phyloP scores from a whole-genome alignment of 1,140 invertebrate genomes.

The Phymastichus coffea region DNA sequence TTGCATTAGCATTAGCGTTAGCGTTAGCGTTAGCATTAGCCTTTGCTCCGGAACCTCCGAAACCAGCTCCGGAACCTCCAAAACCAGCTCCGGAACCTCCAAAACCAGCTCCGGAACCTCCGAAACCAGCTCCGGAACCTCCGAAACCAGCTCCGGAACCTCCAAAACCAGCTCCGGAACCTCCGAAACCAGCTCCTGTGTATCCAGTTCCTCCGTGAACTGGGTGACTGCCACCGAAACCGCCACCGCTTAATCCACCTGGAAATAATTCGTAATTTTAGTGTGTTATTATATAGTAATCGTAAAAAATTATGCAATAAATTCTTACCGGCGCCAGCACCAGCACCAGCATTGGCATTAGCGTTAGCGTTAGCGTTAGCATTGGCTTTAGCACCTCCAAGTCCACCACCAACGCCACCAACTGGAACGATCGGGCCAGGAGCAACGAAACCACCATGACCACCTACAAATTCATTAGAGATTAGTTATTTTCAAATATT shows the following conservation, averaged over 20 bases:
- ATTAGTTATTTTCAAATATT: too few relatives aligned
- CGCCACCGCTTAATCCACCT: neutral
- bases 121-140: neutral
- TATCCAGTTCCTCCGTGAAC: neutral
- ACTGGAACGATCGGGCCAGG: neutral
- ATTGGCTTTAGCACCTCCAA: neutral
- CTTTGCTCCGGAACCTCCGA: conserved; percentile 1
- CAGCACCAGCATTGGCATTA: neutral
- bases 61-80: conserved; percentile 12
- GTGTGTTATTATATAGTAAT: too few relatives aligned
- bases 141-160: neutral
- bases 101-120: neutral
- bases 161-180: conserved; percentile 13
- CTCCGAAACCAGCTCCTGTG: neutral
- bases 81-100: neutral
- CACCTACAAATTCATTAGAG: too few relatives aligned
- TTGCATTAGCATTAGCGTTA: neutral
- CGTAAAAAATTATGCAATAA: too few relatives aligned
- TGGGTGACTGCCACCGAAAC: neutral
- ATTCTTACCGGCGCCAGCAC: neutral
- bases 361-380: neutral
- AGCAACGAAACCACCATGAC: neutral
- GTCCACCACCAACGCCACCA: conserved; percentile 12
- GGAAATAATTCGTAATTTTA: too few relatives aligned
- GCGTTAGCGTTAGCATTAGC: neutral